Base-by-base conservation (phyloP, 2,888 invertebrate species). In the Dermolepida albohirtum region DNA sequence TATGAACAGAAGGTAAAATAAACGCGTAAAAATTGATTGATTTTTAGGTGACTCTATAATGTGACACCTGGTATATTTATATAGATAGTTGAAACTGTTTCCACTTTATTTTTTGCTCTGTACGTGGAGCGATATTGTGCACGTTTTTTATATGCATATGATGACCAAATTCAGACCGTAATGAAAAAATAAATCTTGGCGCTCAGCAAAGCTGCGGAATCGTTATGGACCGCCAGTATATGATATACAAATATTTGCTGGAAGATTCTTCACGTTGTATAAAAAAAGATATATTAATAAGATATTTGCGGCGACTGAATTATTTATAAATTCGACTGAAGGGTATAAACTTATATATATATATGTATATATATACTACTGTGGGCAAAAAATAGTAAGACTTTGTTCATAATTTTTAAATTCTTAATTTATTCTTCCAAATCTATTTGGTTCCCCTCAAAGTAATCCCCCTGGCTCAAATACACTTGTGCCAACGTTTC, bases 11-110 rank as follows among this genome's bases (percentile, higher is more conserved):
- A n/a, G n/a, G n/a, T n/a, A n/a, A n/a, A n/a, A n/a, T n/a, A n/a
- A n/a, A n/a, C n/a, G n/a, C n/a, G n/a, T n/a, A n/a, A n/a, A n/a
- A n/a, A n/a, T n/a, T n/a, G n/a, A n/a, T n/a, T n/a, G n/a, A n/a
- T n/a, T n/a, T n/a, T n/a, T n/a, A n/a, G n/a, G n/a, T n/a, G n/a
- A n/a, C n/a, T n/a, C n/a, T n/a, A n/a, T n/a, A n/a, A n/a, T n/a
- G n/a, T n/a, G n/a, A n/a, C n/a, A n/a, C n/a, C n/a, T n/a, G n/a
- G n/a, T n/a, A 70, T 70, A 72, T 72, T 69, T 72, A 72, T 70
- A 72, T 65, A 68, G 71, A 66, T 67, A 63, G 67, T 67, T 72
- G 68, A 69, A 70, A 69, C 67, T 67, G 67, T 71, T 71, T 63
- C 69, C 69, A 69, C 69, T 67, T 69, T 64, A 51, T 66, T 67